Percentiles rank a stretch among this genome's conserved stretches.
These are phyloP conservation scores for Halichoeres trimaculatus DNA, from an alignment of 2,113 vertebrate genomes.

Conservation along the genomic window DNA sequence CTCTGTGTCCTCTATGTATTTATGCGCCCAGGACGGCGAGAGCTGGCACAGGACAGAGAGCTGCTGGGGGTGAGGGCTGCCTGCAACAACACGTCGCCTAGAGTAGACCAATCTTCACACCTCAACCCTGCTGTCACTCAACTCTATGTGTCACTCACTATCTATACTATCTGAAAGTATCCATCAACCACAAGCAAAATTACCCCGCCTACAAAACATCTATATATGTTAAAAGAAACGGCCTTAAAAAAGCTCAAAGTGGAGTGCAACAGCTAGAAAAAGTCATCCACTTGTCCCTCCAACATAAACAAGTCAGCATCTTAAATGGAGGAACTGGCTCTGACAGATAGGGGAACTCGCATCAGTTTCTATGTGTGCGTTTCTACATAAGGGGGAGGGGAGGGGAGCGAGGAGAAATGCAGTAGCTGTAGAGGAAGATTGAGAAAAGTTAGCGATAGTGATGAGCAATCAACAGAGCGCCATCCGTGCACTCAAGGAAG, in stretches of 20 bases:
- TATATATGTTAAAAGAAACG: constrained; percentile 5
- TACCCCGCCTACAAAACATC: constrained; percentile 24
- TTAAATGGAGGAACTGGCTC: constrained; percentile 85
- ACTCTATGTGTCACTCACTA: constrained; percentile 10
- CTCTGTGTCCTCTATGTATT: constrained; percentile 55
- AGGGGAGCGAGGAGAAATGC: constrained; percentile 44
- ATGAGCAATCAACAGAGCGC: constrained; percentile 71
- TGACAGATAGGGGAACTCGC: constrained; percentile 85
- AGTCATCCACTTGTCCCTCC: constrained; percentile 56
- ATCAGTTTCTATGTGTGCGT: constrained; percentile 69
- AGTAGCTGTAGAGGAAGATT: constrained; percentile 65
- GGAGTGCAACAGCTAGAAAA: constrained; percentile 16
- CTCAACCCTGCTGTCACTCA: constrained; percentile 40
- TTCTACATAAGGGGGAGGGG: constrained; percentile 61
- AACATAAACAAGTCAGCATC: constrained; percentile 78
- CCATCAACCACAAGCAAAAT: constrained; percentile 43
- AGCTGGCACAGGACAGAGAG: constrained; percentile 51
- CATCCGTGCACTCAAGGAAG: constrained; percentile 64
- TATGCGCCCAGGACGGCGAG: constrained; percentile 33
- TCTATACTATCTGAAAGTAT: constrained; percentile 35
- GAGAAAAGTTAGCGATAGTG: constrained; percentile 63
- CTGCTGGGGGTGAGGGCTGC: constrained; percentile 49
- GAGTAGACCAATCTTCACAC: constrained; percentile 30
- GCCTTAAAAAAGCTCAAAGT: constrained; percentile 19
- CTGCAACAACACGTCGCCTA: constrained; percentile 52